Conservation (phyloP, 2,797 vertebrate species). For the Zalophus californianus region DNA sequence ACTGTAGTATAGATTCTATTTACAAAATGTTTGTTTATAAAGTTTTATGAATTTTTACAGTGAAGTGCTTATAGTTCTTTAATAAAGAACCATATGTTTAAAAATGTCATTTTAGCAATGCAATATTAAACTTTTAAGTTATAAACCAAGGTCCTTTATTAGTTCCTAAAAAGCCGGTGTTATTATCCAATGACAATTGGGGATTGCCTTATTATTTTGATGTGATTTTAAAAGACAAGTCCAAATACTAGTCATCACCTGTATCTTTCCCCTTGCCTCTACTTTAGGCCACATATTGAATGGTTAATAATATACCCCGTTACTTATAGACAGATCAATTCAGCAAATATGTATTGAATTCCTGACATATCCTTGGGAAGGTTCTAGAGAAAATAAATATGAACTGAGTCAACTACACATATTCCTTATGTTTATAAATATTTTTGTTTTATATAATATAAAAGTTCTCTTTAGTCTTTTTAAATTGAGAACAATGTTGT, state of each 20-base stretch:
- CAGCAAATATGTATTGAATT: neutral
- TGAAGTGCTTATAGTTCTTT: conserved; percentile 97
- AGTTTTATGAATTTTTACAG: conserved; percentile 94
- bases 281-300: neutral
- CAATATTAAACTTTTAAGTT: neutral
- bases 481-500: neutral
- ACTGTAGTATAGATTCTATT: conserved; percentile 92
- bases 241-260: neutral
- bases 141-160: neutral
- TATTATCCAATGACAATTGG: neutral
- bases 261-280: neutral
- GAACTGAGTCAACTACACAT: neutral
- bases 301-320: neutral
- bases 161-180: neutral
- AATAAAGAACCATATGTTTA: conserved; percentile 94
- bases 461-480: neutral
- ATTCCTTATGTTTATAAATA: neutral
- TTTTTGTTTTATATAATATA: neutral
- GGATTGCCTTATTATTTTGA: neutral
- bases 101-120: neutral
- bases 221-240: neutral
- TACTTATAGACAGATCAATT: neutral
- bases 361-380: neutral
- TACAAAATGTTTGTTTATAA: conserved; percentile 93
- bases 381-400: neutral